phyloP scores from a whole-genome alignment of 2,888 invertebrate genomes.

The Philonicus albiceps region DNA sequence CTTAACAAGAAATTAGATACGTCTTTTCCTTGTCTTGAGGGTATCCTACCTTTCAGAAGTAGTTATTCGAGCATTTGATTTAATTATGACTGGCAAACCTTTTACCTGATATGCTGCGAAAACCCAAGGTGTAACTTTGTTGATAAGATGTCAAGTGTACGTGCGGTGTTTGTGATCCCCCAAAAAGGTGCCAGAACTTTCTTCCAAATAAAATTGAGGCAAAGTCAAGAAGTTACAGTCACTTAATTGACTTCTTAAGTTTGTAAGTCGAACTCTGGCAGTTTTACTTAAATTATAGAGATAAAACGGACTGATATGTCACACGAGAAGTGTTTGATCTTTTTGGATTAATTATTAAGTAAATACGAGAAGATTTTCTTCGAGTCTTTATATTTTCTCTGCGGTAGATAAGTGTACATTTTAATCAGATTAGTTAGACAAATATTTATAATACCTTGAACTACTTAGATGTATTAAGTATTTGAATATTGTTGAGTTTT shows the following conservation, averaged over 20 bases:
- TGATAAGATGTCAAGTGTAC: slow-evolving; percentile 28
- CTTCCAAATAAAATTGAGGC: background rate
- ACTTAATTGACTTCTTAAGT: slow-evolving; percentile 38
- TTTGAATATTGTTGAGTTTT: no score
- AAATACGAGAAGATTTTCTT: background rate
- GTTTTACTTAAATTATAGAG: slow-evolving; percentile 12
- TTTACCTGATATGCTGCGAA: slow-evolving; percentile 11
- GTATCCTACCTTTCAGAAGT: background rate
- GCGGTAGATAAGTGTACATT: no score
- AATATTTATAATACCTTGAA: no score
- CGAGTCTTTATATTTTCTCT: no score
- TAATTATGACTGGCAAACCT: slow-evolving; percentile 35
- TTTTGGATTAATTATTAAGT: background rate
- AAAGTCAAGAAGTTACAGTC: background rate
- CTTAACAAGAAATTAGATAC: background rate
- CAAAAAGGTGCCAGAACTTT: slow-evolving; percentile 10
- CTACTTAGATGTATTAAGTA: no score
- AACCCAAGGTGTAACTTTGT: slow-evolving; percentile 41
- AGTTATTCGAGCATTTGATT: slow-evolving; percentile 37
- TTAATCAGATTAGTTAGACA: no score
- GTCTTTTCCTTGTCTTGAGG: background rate
- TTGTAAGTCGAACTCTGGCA: background rate
- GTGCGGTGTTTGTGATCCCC: slow-evolving; percentile 7
- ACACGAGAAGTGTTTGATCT: background rate
- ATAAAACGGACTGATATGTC: background rate